These are phyloP conservation scores for Leguminivora glycinivorella DNA, from an alignment of 1,140 invertebrate species.

Conservation along the genomic window DNA sequence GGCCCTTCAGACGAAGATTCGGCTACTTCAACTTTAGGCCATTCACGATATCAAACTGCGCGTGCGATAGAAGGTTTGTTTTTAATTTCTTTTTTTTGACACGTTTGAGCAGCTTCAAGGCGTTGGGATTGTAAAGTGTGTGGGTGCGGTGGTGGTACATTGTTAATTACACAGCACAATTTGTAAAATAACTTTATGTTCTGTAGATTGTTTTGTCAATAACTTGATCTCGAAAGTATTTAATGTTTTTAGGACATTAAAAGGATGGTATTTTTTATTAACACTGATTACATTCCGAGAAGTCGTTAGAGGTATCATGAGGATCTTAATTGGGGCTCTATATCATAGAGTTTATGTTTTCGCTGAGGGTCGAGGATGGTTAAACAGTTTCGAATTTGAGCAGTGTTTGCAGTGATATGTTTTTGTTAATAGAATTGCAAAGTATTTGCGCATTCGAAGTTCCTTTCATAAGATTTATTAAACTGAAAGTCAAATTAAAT, in stretches of 20 bases:
- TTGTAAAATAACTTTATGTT: constrained; percentile 8
- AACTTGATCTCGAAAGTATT: background rate
- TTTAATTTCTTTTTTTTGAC: constrained; percentile 41
- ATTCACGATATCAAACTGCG: constrained; percentile 92
- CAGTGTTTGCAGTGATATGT: too few relatives aligned
- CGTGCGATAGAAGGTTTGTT: constrained; percentile 90
- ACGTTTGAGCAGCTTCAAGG: constrained; percentile 8
- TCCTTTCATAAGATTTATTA: too few relatives aligned
- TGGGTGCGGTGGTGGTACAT: too few relatives aligned
- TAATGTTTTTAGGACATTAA: background rate
- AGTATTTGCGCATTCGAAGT: too few relatives aligned
- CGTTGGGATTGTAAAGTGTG: too few relatives aligned
- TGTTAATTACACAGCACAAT: too few relatives aligned
- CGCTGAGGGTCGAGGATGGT: background rate
- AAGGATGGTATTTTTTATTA: background rate
- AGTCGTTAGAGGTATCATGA: constrained; percentile 16
- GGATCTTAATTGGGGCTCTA: constrained; percentile 36
- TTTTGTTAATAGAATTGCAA: too few relatives aligned
- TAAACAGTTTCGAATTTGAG: background rate
- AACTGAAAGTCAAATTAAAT: too few relatives aligned
- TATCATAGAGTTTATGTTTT: constrained; percentile 44
- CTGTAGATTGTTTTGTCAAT: background rate
- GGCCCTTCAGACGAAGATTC: constrained; percentile 83
- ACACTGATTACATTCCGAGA: constrained; percentile 6
- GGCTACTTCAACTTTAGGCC: constrained; percentile 89